Base-by-base conservation (phyloP, 2,888 invertebrate genomes). In the Orthosia incerta region DNA sequence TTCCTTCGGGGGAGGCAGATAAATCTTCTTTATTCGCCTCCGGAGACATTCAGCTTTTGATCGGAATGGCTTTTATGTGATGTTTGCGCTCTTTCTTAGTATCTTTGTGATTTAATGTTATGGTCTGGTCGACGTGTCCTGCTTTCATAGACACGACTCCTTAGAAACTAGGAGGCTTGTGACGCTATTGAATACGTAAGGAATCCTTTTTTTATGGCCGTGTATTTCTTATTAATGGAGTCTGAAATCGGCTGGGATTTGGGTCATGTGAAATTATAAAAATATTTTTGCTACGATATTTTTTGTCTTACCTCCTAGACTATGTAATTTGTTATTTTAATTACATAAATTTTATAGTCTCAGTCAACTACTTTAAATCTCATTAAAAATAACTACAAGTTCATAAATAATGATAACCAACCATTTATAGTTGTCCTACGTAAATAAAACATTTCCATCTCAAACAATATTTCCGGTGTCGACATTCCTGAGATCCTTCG, bases 31-130 rank as follows among this genome's bases (percentile, higher is more conserved):
- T 95, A 95, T 95, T 92, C 89, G 87, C 89, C 92, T 90, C 88
- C 91, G 88, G 92, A 92, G 95, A 95, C 94, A 93, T 95, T 93
- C 90, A 93, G 92, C 93, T 92, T 93, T 94, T 94, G 95, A 95
- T 95, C 94, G 92, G 91, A 94, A 95, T 94, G 87, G 93, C 93
- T 95, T 96, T 95, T 95, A 95, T 95, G 93, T 89, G 93, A 94
- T 95, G 95, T 95, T 95, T 95, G 94, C 91, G 92, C 91, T 94
- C 91, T 88, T 93, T 93, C 91, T 89, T 88, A 92, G 91, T 93
- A 92, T 93, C 91, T 92, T 84, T 74, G 89, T 94, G 94, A 96
- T 94, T 94, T 95, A 95, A 85, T 91, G 89, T 91, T 92, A 93
- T 94, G 88, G 91, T 91, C 92, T 93, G 92, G 88, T 86, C 91